Percentiles rank a stretch among this genome's conserved stretches.
Conservation (phyloP, 2,888 invertebrate species). For the Acronicta alni region DNA sequence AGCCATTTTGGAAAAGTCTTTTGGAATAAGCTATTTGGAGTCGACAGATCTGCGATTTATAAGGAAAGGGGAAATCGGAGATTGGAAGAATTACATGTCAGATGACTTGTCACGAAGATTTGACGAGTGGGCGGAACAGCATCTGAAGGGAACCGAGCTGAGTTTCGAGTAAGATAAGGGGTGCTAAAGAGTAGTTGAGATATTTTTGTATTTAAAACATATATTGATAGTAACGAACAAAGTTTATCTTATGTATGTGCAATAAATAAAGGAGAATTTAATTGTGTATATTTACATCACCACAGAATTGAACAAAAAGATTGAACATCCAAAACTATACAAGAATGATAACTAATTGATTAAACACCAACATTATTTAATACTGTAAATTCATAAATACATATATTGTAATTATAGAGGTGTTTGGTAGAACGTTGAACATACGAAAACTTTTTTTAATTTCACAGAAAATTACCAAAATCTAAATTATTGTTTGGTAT, state of each 20-base stretch:
- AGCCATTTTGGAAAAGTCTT: conserved; percentile 88
- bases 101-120: conserved; percentile 92
- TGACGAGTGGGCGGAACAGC: conserved; percentile 91
- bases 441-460: too few relatives aligned
- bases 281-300: too few relatives aligned
- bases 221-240: conserved; percentile 12
- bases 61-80: conserved; percentile 94
- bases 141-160: conserved; percentile 90
- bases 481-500: too few relatives aligned
- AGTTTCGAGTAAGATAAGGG: conserved; percentile 85
- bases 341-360: too few relatives aligned
- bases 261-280: too few relatives aligned
- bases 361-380: too few relatives aligned
- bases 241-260: conserved; percentile 1
- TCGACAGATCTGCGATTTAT: conserved; percentile 91
- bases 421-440: too few relatives aligned
- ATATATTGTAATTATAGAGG: too few relatives aligned
- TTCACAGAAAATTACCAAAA: too few relatives aligned
- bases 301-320: too few relatives aligned
- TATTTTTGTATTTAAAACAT: neutral
- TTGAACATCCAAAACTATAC: too few relatives aligned
- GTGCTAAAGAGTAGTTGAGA: neutral
- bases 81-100: conserved; percentile 94
- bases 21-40: conserved; percentile 81
- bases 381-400: too few relatives aligned